These are phyloP conservation scores for Thunnus maccoyii DNA, from an alignment of 2,113 vertebrate genomes.

Conservation along the genomic window DNA sequence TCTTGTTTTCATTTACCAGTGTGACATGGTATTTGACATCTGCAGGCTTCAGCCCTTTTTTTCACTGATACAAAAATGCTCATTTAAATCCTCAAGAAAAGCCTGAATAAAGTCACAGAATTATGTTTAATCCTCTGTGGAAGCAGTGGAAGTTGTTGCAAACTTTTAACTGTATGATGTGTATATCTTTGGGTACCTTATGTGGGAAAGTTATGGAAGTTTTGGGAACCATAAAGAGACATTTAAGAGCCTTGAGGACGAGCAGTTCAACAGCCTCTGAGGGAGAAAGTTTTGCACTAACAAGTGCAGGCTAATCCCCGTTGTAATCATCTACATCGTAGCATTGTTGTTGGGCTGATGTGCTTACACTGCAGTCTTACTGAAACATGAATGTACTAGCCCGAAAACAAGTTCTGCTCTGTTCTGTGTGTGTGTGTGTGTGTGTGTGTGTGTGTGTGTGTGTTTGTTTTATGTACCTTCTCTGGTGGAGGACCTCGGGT, in stretches of 20 bases:
- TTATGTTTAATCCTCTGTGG: neutral
- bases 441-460: neutral
- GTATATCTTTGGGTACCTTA: too few relatives aligned
- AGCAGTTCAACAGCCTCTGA: neutral
- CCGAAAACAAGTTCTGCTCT: neutral
- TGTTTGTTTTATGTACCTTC: conserved; percentile 73
- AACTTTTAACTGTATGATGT: too few relatives aligned
- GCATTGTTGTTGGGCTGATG: conserved; percentile 41
- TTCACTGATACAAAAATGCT: too few relatives aligned
- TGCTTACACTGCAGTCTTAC: conserved; percentile 22
- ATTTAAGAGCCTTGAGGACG: conserved; percentile 9
- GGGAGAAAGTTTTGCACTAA: conserved; percentile 47
- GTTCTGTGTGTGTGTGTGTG: neutral
- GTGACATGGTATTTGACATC: too few relatives aligned
- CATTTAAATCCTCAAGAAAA: neutral
- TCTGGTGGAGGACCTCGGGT: conserved; percentile 75
- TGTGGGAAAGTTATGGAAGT: too few relatives aligned
- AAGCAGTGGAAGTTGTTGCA: too few relatives aligned
- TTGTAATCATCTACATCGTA: conserved; percentile 44
- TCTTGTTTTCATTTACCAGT: too few relatives aligned
- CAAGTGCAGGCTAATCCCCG: conserved; percentile 61
- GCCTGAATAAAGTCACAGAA: neutral
- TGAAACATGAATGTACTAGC: conserved; percentile 28
- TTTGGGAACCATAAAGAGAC: neutral
- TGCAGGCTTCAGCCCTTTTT: too few relatives aligned